Conservation (phyloP, 2,888 invertebrate species). For the Ophion ellenae region DNA sequence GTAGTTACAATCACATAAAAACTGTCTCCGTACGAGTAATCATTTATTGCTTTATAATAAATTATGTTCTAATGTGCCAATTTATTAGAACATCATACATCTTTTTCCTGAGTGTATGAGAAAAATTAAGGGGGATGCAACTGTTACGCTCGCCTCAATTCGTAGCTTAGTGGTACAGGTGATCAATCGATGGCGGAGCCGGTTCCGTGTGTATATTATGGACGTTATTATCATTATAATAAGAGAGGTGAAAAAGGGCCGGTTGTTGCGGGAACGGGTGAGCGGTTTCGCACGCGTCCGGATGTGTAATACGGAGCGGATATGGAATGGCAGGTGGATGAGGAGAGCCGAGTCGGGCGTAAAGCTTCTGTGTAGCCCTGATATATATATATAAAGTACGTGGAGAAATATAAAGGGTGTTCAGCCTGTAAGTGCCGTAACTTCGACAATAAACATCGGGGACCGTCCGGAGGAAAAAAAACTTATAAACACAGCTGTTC, state of each 20-base stretch:
- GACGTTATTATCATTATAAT: constrained; percentile 24
- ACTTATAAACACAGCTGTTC: not conserved
- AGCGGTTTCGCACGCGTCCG: constrained; percentile 65
- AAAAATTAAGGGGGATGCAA: not conserved
- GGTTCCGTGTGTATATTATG: not conserved
- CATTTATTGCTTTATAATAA: too few species aligned
- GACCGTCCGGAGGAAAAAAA: not conserved
- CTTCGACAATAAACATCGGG: not conserved
- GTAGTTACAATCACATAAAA: too few species aligned
- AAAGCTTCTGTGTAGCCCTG: constrained; percentile 42
- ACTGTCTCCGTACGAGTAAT: too few species aligned
- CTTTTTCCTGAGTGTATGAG: too few species aligned
- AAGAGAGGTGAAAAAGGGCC: constrained; percentile 43
- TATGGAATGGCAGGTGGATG: constrained; percentile 66
- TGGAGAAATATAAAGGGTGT: constrained; percentile 22
- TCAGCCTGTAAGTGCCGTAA: not conserved
- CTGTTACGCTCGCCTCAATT: not conserved
- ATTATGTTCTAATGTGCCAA: too few species aligned
- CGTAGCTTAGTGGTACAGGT: constrained; percentile 1
- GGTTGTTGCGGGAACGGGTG: constrained; percentile 47
- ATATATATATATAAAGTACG: constrained; percentile 17
- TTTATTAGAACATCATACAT: too few species aligned
- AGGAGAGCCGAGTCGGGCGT: constrained; percentile 59
- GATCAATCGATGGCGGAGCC: not conserved
- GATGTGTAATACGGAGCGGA: constrained; percentile 65